A percentile compares a stretch with the other conserved stretches of the same genome.
phyloP scores from a whole-genome alignment of 2,888 invertebrate species.

The Dolomedes plantarius region DNA sequence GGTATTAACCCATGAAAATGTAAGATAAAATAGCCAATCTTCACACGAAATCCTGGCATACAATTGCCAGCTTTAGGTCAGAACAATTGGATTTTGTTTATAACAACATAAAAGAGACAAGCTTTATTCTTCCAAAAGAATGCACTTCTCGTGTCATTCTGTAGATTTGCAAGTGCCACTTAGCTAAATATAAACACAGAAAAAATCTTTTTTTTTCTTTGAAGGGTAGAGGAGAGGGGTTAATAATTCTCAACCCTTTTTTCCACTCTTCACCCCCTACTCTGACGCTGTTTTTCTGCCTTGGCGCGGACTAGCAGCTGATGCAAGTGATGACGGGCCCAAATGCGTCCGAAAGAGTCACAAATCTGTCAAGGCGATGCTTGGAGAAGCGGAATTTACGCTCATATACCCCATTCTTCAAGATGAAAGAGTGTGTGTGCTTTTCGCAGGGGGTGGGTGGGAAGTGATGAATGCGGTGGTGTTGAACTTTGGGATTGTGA shows the following conservation, averaged over 20 bases:
- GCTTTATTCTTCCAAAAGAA: no score
- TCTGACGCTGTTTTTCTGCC: no score
- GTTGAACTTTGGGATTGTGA: no score
- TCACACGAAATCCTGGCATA: neutral
- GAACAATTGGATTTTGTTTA: no score
- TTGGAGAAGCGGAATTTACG: neutral
- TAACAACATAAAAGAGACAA: no score
- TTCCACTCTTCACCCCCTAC: no score
- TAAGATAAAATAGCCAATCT: neutral
- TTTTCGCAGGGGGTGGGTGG: no score
- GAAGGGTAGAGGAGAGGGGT: neutral
- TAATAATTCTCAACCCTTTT: neutral
- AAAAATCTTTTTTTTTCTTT: neutral
- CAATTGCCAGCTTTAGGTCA: no score
- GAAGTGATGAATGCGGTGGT: no score
- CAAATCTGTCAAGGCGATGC: neutral
- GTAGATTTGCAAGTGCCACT: neutral
- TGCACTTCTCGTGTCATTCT: no score
- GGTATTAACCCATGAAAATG: neutral
- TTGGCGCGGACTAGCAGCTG: neutral
- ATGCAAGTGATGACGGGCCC: neutral
- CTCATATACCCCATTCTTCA: neutral
- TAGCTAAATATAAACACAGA: neutral
- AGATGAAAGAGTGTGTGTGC: neutral
- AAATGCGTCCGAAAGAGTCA: neutral